Evolutionary conservation across 2,888 invertebrate species (phyloP).

Genomic region (Girardia tigrina): DNA sequence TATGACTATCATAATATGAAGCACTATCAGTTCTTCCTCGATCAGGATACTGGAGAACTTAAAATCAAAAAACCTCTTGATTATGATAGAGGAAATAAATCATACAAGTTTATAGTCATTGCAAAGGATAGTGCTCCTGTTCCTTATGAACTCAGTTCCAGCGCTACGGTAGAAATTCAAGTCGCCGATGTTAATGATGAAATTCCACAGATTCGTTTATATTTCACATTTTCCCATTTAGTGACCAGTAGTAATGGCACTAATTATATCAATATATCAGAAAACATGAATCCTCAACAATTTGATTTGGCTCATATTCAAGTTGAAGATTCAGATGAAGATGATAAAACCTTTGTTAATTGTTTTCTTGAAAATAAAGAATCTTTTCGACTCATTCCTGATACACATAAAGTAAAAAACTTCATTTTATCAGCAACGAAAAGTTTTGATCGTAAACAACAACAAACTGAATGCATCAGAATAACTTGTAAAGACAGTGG

Average conservation of each 20-base stretch:
- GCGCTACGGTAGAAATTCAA: background rate
- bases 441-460: background rate
- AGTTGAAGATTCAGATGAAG: too few species aligned
- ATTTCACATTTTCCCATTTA: background rate
- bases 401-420: background rate
- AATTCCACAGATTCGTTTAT: background rate
- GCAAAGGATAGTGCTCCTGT: background rate
- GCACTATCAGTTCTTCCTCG: background rate
- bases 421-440: background rate
- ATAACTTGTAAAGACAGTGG: background rate
- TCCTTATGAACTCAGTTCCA: background rate
- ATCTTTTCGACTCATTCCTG: too few species aligned
- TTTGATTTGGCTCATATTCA: too few species aligned
- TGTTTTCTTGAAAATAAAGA: too few species aligned
- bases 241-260: background rate
- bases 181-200: constrained; percentile 16
- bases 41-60: background rate
- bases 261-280: too few species aligned
- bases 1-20: too few species aligned
- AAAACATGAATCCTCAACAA: too few species aligned
- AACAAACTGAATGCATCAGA: background rate
- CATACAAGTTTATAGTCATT: background rate
- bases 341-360: too few species aligned
- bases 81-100: background rate
- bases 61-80: constrained; percentile 5